These are phyloP conservation scores for Phaetusa simplex DNA, from an alignment of 2,113 vertebrate species.

Conservation along the genomic window DNA sequence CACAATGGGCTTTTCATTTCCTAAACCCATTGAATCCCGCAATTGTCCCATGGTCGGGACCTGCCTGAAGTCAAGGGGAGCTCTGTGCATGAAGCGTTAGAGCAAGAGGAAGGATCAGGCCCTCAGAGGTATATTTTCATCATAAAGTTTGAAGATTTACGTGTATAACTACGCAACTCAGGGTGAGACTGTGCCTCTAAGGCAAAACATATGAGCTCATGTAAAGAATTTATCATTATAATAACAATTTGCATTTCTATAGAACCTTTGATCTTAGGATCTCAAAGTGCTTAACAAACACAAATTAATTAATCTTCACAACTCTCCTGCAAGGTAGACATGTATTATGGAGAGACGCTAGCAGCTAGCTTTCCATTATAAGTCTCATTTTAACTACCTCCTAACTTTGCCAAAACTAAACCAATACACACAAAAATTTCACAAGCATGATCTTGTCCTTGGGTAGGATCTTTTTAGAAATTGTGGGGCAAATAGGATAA, in stretches of 20 bases:
- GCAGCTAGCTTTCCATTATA: slow-evolving; percentile 65
- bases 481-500: slow-evolving; percentile 46
- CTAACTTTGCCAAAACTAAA: slow-evolving; percentile 60
- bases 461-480: slow-evolving; percentile 50
- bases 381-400: slow-evolving; percentile 42
- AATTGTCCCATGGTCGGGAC: not conserved
- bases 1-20: not conserved
- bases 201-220: slow-evolving; percentile 66
- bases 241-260: slow-evolving; percentile 67
- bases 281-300: slow-evolving; percentile 38
- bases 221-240: slow-evolving; percentile 54
- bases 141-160: slow-evolving; percentile 40
- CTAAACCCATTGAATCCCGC: not conserved
- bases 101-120: not conserved
- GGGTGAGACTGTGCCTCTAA: slow-evolving; percentile 49
- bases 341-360: slow-evolving; percentile 52
- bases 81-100: not conserved
- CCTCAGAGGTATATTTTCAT: not conserved
- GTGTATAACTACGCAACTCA: slow-evolving; percentile 48
- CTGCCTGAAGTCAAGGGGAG: not conserved
- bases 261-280: slow-evolving; percentile 62
- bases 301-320: slow-evolving; percentile 67
- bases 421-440: slow-evolving; percentile 62
- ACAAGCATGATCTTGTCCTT: slow-evolving; percentile 54
- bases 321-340: slow-evolving; percentile 56